phyloP scores from a whole-genome alignment of 2,797 vertebrate species.

The Pangasius djambal region DNA sequence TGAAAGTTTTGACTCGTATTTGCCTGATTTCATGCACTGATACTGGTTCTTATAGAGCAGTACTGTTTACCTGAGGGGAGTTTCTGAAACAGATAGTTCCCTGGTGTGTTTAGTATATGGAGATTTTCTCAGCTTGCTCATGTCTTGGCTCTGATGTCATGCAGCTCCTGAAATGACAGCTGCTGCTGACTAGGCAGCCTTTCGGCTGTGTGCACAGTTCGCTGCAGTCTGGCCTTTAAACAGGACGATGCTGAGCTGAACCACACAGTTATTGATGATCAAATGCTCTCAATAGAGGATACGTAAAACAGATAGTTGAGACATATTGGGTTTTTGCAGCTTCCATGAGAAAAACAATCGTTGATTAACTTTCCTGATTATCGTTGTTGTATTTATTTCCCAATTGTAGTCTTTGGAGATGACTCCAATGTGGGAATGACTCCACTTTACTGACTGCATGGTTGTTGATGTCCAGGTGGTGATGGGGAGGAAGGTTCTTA shows the following conservation, averaged over 20 bases:
- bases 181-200: conserved; percentile 1
- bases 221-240: not conserved
- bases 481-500: not conserved
- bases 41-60: not conserved
- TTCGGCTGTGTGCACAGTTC: not conserved
- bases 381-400: not conserved
- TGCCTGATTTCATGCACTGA: not conserved
- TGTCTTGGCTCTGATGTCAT: not conserved
- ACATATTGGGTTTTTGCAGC: not conserved
- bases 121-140: conserved; percentile 10
- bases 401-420: no score
- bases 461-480: not conserved
- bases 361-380: not conserved
- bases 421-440: no score
- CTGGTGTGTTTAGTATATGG: not conserved
- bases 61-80: not conserved
- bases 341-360: not conserved
- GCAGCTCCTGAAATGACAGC: not conserved
- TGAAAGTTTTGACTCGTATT: not conserved
- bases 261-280: not conserved
- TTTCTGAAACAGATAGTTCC: not conserved
- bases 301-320: not conserved
- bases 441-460: not conserved
- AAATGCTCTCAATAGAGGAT: not conserved
- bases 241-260: not conserved